Percentiles rank a stretch among this genome's conserved stretches.
phyloP scores from a whole-genome alignment of 2,888 invertebrate species.

The Pterostichus madidus region DNA sequence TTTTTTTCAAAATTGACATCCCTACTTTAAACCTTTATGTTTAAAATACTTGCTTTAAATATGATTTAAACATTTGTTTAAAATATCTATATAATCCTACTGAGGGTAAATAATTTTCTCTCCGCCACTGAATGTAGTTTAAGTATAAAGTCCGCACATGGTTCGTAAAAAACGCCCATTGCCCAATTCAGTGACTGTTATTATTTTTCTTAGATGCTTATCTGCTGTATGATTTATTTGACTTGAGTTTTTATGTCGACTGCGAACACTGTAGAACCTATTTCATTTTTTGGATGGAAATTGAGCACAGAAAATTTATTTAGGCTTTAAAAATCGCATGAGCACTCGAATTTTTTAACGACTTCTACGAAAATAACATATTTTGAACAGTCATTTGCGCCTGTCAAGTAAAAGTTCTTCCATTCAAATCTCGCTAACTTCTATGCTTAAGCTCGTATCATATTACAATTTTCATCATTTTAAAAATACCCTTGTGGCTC shows the following conservation, averaged over 20 bases:
- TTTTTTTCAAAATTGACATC: no score
- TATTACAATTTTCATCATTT: no score
- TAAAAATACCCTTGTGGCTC: no score
- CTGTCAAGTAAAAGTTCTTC: no score
- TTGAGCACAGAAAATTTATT: slow-evolving; percentile 20
- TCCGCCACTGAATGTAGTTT: neutral
- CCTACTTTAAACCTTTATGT: no score
- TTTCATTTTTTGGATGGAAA: slow-evolving; percentile 12
- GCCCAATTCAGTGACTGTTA: slow-evolving; percentile 15
- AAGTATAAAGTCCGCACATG: slow-evolving; percentile 18
- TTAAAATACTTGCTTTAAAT: no score
- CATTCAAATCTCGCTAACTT: no score
- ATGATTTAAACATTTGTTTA: no score
- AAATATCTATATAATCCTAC: no score
- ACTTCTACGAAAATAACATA: neutral
- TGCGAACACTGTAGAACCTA: neutral
- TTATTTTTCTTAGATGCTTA: slow-evolving; percentile 20
- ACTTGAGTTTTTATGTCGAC: neutral
- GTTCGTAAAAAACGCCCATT: slow-evolving; percentile 14
- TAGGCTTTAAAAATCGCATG: slow-evolving; percentile 22
- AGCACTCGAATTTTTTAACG: neutral
- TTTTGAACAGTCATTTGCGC: no score
- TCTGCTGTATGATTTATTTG: slow-evolving; percentile 5
- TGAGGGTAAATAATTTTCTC: neutral
- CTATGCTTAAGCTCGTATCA: no score